Percentiles rank a stretch among this genome's conserved stretches.
These are phyloP conservation scores for Colletes collaris DNA, from an alignment of 2,888 invertebrate species.

Conservation along the genomic window DNA sequence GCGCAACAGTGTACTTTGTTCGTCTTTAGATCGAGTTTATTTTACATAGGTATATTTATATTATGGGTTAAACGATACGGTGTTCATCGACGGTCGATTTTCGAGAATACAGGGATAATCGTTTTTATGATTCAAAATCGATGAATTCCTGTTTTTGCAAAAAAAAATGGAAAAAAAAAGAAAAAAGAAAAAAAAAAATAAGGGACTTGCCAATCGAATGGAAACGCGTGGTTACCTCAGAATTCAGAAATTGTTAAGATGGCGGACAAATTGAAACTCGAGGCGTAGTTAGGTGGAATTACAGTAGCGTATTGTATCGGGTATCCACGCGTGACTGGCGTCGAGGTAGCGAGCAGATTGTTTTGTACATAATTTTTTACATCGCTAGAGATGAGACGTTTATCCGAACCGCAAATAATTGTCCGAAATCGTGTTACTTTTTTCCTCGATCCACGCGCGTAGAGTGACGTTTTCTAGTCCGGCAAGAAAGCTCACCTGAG, in stretches of 20 bases:
- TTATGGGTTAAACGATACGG: conserved; percentile 57
- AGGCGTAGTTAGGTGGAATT: background rate
- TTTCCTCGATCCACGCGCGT: background rate
- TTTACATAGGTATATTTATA: conserved; percentile 65
- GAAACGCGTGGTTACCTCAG: conserved; percentile 3
- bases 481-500: conserved; percentile 7
- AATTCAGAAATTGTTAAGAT: background rate
- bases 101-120: background rate
- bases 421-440: conserved; percentile 3
- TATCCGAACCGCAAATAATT: conserved; percentile 8
- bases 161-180: background rate
- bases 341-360: conserved; percentile 6
- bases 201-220: background rate
- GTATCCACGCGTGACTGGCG: conserved; percentile 3
- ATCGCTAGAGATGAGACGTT: background rate
- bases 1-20: conserved; percentile 44
- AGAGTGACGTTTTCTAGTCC: conserved; percentile 19
- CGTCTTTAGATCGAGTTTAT: conserved; percentile 25
- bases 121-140: conserved; percentile 12
- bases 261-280: background rate
- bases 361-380: conserved; percentile 33
- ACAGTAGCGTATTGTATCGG: background rate
- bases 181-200: too few species aligned
- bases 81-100: conserved; percentile 15
- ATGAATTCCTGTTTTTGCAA: conserved; percentile 7